Evolutionary conservation across 2,888 invertebrate species (phyloP).

Genomic region (Copidosoma aretas): DNA sequence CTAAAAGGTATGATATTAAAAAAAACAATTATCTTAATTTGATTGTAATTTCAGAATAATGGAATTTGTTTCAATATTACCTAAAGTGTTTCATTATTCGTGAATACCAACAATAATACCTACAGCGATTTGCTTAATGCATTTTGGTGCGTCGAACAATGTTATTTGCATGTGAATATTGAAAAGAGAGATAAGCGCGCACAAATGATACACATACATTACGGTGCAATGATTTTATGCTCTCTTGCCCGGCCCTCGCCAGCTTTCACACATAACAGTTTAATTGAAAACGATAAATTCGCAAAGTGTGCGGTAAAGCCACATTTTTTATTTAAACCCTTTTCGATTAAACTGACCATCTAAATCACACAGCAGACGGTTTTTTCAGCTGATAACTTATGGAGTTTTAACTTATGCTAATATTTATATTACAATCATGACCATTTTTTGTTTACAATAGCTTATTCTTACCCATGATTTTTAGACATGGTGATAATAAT

Average conservation of each 20-base stretch:
- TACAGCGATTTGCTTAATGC: neutral
- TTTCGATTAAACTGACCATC: slow-evolving; percentile 20
- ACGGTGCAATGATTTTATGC: slow-evolving; percentile 27
- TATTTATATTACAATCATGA: too few species aligned
- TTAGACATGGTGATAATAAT: too few species aligned
- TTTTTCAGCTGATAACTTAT: slow-evolving; percentile 8
- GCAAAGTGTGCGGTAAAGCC: neutral
- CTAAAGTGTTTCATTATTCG: too few species aligned
- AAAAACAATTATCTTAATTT: too few species aligned
- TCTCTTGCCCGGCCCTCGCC: neutral
- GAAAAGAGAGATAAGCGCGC: neutral
- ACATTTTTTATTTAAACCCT: neutral
- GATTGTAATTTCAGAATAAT: too few species aligned
- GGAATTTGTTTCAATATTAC: too few species aligned
- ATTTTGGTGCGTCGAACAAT: neutral
- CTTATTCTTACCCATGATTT: too few species aligned
- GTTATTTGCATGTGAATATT: neutral
- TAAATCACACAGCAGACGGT: slow-evolving; percentile 18
- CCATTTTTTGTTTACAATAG: too few species aligned
- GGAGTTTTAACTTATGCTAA: slow-evolving; percentile 48
- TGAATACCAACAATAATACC: too few species aligned
- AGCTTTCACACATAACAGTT: slow-evolving; percentile 22
- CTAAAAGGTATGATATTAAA: too few species aligned
- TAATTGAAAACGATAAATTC: slow-evolving; percentile 38
- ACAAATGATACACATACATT: slow-evolving; percentile 15